Conservation (phyloP, 2,113 vertebrate species). For the Cyprinodon brontotheroides region DNA sequence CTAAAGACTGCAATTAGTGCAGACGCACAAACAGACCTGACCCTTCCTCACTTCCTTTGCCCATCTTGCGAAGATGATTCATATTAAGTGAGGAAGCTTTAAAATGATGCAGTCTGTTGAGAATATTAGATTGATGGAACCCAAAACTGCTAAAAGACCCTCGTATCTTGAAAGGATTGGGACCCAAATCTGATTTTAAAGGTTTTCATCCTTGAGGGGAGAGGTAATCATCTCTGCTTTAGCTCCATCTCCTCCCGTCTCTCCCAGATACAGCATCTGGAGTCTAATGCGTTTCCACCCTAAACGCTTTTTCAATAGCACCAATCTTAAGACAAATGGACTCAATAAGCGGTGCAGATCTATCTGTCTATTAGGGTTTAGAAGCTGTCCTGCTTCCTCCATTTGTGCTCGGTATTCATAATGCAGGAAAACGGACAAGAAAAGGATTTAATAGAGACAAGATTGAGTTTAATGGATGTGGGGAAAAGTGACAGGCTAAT, state of each 20-base stretch:
- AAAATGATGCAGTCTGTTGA: constrained; percentile 34
- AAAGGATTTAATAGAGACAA: constrained; percentile 16
- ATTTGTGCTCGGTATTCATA: constrained; percentile 36
- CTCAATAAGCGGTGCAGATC: constrained; percentile 68
- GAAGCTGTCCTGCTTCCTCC: constrained; percentile 30
- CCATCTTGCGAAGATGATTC: constrained; percentile 61
- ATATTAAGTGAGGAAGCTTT: constrained; percentile 37
- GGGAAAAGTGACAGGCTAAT: constrained; percentile 10
- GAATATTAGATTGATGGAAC: constrained; percentile 43
- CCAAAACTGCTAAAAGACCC: constrained; percentile 27
- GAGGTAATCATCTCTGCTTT: constrained; percentile 31
- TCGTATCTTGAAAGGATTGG: constrained; percentile 1
- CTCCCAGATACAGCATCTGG: constrained; percentile 16
- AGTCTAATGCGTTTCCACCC: constrained; percentile 54
- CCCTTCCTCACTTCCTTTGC: constrained; percentile 36
- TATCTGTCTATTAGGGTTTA: constrained; percentile 69
- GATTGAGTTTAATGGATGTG: not conserved
- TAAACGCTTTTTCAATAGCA: constrained; percentile 75
- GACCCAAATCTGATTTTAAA: constrained; percentile 52
- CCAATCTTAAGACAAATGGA: constrained; percentile 70
- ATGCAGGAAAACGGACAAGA: constrained; percentile 33
- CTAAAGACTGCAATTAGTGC: constrained; percentile 58
- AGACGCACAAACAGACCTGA: constrained; percentile 48
- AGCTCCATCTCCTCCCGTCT: constrained; percentile 1
- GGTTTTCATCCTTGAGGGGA: constrained; percentile 23